phyloP scores from a whole-genome alignment of 1,140 invertebrate species.

The Armadillidium nasatum region DNA sequence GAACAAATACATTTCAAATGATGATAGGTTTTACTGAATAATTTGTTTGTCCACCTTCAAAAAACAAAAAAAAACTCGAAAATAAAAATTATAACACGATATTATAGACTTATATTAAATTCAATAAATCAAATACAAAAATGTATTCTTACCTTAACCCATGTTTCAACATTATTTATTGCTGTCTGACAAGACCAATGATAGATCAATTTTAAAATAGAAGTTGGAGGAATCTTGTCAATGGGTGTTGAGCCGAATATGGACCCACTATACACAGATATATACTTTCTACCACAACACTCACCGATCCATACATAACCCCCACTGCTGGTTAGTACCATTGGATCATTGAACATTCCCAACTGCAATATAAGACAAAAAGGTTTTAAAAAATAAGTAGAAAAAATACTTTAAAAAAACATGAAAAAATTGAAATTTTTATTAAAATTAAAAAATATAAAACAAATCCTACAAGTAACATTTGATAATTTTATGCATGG shows the following conservation, averaged over 20 bases:
- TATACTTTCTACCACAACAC: conserved; percentile 73
- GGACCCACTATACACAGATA: conserved; percentile 78
- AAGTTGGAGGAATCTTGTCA: conserved; percentile 63
- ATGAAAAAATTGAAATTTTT: too few species aligned
- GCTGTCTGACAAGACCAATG: conserved; percentile 86
- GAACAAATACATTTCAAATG: conserved; percentile 40
- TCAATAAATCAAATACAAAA: not conserved
- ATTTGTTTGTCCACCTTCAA: conserved; percentile 34
- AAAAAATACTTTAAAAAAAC: not conserved
- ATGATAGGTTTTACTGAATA: conserved; percentile 40
- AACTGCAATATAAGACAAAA: conserved; percentile 26
- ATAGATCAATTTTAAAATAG: conserved; percentile 76
- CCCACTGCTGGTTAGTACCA: conserved; percentile 47
- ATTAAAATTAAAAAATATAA: too few species aligned
- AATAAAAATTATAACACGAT: not conserved
- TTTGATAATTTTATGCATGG: too few species aligned
- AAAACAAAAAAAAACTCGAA: not conserved
- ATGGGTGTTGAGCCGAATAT: conserved; percentile 72
- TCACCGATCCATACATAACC: conserved; percentile 85
- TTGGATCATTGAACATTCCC: conserved; percentile 39
- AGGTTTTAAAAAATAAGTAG: not conserved
- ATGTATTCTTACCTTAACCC: conserved; percentile 63
- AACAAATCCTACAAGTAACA: too few species aligned
- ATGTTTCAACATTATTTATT: conserved; percentile 77
- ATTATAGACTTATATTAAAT: not conserved